Percentiles rank a stretch among this genome's conserved stretches.
phyloP scores from a whole-genome alignment of 1,140 invertebrate genomes.

The Drosophila arawakana region DNA sequence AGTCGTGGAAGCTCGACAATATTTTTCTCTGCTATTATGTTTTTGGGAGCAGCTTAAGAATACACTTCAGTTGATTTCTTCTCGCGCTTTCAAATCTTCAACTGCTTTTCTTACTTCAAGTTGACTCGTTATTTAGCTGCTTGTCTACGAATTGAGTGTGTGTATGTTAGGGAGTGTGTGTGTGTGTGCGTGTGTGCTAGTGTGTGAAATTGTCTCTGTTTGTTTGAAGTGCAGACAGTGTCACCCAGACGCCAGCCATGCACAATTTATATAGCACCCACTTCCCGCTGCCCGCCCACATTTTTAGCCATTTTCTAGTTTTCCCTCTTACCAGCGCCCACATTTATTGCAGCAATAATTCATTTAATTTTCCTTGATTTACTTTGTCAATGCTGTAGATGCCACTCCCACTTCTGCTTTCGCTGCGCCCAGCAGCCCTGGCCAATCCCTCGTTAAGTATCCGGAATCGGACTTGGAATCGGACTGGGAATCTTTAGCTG shows the following conservation, averaged over 20 bases:
- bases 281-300: not conserved
- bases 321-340: constrained; percentile 27
- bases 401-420: not conserved
- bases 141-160: not conserved
- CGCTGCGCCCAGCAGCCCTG: not conserved
- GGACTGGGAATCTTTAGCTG: constrained; percentile 21
- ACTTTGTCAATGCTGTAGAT: constrained; percentile 64
- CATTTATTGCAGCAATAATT: constrained; percentile 82
- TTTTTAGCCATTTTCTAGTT: not conserved
- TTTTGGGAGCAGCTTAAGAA: constrained; percentile 1
- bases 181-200: not conserved
- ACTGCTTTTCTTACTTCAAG: not conserved
- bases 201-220: constrained; percentile 38
- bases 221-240: constrained; percentile 51
- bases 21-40: not conserved
- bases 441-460: no score
- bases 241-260: constrained; percentile 34
- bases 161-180: not conserved
- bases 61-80: constrained; percentile 10
- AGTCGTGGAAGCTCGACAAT: no score
- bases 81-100: not conserved
- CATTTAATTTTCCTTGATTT: constrained; percentile 81
- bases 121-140: constrained; percentile 7
- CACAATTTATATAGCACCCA: constrained; percentile 60
- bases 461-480: not conserved